Evolutionary conservation across 1,140 invertebrate species (phyloP).

Genomic region (Drosophila gunungcola): DNA sequence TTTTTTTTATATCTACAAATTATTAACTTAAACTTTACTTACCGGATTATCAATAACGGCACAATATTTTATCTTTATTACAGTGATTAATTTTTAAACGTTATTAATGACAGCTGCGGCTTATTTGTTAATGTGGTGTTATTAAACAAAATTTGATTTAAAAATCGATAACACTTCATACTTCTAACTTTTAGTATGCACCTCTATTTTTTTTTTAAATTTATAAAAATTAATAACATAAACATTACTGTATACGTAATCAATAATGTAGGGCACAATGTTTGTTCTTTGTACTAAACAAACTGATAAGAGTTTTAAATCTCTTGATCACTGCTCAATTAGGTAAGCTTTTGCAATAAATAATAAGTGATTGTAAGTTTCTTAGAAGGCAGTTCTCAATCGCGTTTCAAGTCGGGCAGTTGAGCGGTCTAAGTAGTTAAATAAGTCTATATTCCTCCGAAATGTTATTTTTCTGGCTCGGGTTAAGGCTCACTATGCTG

Average conservation of each 20-base stretch:
- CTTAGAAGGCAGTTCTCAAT: not conserved
- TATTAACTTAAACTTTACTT: not conserved
- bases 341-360: not conserved
- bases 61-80: not conserved
- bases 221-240: not conserved
- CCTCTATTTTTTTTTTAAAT: too few relatives aligned
- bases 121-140: too few relatives aligned
- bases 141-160: too few relatives aligned
- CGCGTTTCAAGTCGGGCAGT: constrained; percentile 1
- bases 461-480: not conserved
- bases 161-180: too few relatives aligned
- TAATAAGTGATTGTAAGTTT: not conserved
- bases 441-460: not conserved
- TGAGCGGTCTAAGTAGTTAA: not conserved
- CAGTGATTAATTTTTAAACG: too few relatives aligned
- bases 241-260: not conserved
- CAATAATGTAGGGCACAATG: not conserved
- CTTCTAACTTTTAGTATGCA: too few relatives aligned
- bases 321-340: not conserved
- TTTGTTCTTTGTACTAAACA: not conserved
- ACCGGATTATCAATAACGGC: not conserved
- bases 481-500: not conserved
- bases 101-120: too few relatives aligned
- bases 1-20: not conserved
- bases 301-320: not conserved